Evolutionary conservation across 1,140 invertebrate genomes (phyloP), one percentile per base, ranked within the genome.

Genomic region (Periplaneta americana): DNA sequence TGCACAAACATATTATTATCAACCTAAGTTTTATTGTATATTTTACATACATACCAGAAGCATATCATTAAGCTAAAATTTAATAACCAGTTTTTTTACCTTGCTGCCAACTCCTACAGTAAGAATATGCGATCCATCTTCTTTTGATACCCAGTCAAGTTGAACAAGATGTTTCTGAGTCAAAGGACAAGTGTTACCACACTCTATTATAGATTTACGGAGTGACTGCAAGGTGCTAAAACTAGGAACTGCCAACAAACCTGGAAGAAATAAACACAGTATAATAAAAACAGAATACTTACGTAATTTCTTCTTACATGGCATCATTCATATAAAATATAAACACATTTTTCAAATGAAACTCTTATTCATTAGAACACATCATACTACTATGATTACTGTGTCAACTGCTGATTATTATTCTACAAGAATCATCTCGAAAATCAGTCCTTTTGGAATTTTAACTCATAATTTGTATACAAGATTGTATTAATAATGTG

Each of bases 121-220:
- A 11, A 99, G 88, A 84, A 99, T 97, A 88, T 99, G 98, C 0
- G 97, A 98, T 4, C 98, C 98, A 88, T 99, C 98, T 87, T 99
- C 98, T 84, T 98, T 98, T 0, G 98, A 99, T 5, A 99, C 98
- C 98, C 98, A 99, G 89, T 99, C 98, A 36, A 99, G 88, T 86
- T 98, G 97, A 2, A 99, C 96, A 31, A 85, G 81, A 34, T 85
- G 83, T 88, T 96, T 96, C 85, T 96, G 95, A 0, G 95, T 96
- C 1, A 97, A 85, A 0, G 95, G 95, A 85, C 95, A 97, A 0
- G 96, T 96, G 85, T 97, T 97, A 0, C 96, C 96, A 86, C 96
- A 96, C 86, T 98, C 96, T 82, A 95, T 95, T 9, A 98, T 98
- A 34, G 95, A 96, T 86, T 95, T 96, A 48, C 95, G 91, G 34